Evolutionary conservation across 2,888 invertebrate genomes (phyloP), one percentile per base, ranked within the genome.

Genomic region (Heteromyza rotundicornis): DNA sequence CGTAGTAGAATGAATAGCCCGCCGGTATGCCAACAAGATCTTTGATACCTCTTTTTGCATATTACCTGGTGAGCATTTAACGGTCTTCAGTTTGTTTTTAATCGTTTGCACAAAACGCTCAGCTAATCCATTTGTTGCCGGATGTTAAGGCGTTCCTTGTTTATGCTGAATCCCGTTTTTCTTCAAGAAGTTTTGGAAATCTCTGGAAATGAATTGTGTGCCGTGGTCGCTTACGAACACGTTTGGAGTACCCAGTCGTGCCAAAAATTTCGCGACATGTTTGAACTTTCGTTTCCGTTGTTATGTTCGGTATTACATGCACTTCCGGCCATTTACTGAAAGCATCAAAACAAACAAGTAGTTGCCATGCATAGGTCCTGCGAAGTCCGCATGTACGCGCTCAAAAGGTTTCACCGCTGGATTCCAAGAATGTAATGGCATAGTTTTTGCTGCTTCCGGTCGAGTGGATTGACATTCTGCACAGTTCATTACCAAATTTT

Each of bases 281-380:
- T 19, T 57, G 49, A 20, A 69, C 65, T 1, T 67, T 68, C 23
- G 60, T 64, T 10, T 44, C 55, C 1, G 70, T 22, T 12, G 65
- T 70, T 51, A 67, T 67, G 51, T 62, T 68, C 10, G 63, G 49
- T n/a, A 66, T 51, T 8, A 67, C 50, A 47, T 64, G 64, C 7
- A 73, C 66, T 61, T 75, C 70, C 2, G 72, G 64, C 68, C 73
- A 73, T 27, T 69, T 72, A 22, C 66, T 70, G 10, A 50, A 65
- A 2, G 65, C 65, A 19, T 69, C 62, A 67, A 23, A 14, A 65
- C 35, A 20, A 70, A 66, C n/a, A 67, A 65, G 40, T 61, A 63
- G 32, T 60, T 62, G 12, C 65, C 65, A 23, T 54, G 27, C 14
- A 64, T 40, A 2, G 65, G 68, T 2, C 68, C 67, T n/a, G 64